phyloP scores from a whole-genome alignment of 2,113 vertebrate genomes.

The Polyodon spathula region DNA sequence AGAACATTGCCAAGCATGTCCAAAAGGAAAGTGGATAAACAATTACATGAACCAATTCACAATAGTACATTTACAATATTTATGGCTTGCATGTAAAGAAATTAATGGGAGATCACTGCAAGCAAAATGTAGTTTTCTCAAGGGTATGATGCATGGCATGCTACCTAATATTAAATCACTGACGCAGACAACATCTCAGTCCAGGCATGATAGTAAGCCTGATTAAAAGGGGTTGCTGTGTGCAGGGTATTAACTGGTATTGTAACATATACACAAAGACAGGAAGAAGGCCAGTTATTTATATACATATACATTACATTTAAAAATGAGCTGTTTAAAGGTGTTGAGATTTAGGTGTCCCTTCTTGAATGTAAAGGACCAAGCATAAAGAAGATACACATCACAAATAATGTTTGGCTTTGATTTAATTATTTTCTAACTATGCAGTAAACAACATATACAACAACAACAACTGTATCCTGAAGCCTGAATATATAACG shows the following conservation, averaged over 20 bases:
- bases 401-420: no score
- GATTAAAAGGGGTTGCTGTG: conserved; percentile 37
- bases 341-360: no score
- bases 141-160: conserved; percentile 49
- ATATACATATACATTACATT: no score
- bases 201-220: conserved; percentile 51
- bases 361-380: no score
- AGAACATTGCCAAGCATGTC: conserved; percentile 42
- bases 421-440: no score
- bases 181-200: conserved; percentile 44
- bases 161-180: conserved; percentile 54
- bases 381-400: no score
- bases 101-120: conserved; percentile 55
- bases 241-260: not conserved
- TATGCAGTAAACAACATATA: no score
- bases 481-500: no score
- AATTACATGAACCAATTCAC: conserved; percentile 55
- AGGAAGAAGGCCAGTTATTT: not conserved
- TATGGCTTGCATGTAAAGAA: conserved; percentile 52
- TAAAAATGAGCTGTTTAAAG: no score
- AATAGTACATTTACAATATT: conserved; percentile 58
- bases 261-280: not conserved
- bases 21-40: conserved; percentile 43
- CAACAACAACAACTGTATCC: no score
- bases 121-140: conserved; percentile 59